These are phyloP conservation scores for Nomada ferruginata DNA, from an alignment of 2,888 invertebrate genomes.

Conservation along the genomic window DNA sequence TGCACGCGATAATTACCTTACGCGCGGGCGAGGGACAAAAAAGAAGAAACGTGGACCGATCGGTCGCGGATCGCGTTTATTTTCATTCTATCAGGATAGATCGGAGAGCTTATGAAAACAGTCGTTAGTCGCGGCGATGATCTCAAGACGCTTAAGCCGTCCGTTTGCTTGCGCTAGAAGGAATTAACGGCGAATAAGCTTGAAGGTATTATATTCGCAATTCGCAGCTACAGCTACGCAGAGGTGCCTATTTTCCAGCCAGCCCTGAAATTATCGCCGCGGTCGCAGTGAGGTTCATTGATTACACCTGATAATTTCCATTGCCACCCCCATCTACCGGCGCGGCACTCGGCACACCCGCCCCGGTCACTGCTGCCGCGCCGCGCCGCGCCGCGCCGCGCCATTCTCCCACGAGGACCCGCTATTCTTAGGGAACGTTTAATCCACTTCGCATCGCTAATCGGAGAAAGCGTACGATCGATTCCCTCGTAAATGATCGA, in stretches of 20 bases:
- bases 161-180: background rate
- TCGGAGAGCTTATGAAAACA: no score
- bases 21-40: no score
- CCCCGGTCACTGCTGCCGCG: no score
- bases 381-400: no score
- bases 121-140: no score
- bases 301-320: constrained; percentile 80
- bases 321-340: constrained; percentile 63
- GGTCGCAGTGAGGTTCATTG: constrained; percentile 77
- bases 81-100: no score
- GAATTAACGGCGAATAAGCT: constrained; percentile 20
- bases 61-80: no score
- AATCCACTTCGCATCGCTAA: constrained; percentile 34
- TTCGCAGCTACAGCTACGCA: constrained; percentile 27
- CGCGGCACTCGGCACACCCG: background rate
- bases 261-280: constrained; percentile 79
- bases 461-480: constrained; percentile 33
- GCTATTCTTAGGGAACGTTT: constrained; percentile 31
- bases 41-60: no score
- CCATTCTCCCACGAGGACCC: background rate
- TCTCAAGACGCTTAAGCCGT: no score
- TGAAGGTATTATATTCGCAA: constrained; percentile 7
- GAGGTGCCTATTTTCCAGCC: constrained; percentile 68
- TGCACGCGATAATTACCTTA: no score
- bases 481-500: constrained; percentile 24